Evolutionary conservation across 2,888 invertebrate genomes (phyloP).

Genomic region (Baronia brevicornis): DNA sequence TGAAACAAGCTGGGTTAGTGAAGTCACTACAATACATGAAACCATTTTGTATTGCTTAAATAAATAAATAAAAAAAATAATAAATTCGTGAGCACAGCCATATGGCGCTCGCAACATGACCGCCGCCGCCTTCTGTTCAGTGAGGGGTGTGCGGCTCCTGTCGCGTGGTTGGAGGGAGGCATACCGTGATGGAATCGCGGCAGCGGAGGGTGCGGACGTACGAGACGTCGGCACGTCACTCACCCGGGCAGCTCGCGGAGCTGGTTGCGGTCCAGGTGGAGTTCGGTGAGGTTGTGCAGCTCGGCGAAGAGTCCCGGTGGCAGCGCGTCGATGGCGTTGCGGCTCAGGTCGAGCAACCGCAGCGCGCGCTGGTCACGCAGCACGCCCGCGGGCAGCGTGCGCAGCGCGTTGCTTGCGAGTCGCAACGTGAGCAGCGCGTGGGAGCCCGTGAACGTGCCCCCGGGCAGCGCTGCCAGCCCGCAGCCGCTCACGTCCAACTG

Average conservation of each 20-base stretch:
- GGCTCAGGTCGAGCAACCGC: slow-evolving; percentile 19
- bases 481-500: slow-evolving; percentile 24
- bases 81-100: too few relatives aligned
- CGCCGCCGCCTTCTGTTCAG: too few relatives aligned
- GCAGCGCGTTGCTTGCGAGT: slow-evolving; percentile 5
- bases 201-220: neutral
- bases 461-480: slow-evolving; percentile 17
- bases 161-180: too few relatives aligned
- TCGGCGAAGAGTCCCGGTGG: slow-evolving; percentile 20
- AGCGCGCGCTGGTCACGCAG: slow-evolving; percentile 23
- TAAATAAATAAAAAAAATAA: too few relatives aligned
- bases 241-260: slow-evolving; percentile 9
- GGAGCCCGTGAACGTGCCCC: slow-evolving; percentile 21
- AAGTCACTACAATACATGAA: too few relatives aligned
- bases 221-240: neutral
- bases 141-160: too few relatives aligned
- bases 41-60: too few relatives aligned
- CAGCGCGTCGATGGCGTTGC: slow-evolving; percentile 22
- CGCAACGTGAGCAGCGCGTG: neutral
- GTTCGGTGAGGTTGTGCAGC: slow-evolving; percentile 15
- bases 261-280: slow-evolving; percentile 20
- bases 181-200: too few relatives aligned
- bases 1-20: too few relatives aligned
- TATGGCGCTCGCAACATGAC: too few relatives aligned
- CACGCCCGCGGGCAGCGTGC: slow-evolving; percentile 15